Base-by-base conservation (phyloP, 2,888 invertebrate species). In the Allacma fusca region DNA sequence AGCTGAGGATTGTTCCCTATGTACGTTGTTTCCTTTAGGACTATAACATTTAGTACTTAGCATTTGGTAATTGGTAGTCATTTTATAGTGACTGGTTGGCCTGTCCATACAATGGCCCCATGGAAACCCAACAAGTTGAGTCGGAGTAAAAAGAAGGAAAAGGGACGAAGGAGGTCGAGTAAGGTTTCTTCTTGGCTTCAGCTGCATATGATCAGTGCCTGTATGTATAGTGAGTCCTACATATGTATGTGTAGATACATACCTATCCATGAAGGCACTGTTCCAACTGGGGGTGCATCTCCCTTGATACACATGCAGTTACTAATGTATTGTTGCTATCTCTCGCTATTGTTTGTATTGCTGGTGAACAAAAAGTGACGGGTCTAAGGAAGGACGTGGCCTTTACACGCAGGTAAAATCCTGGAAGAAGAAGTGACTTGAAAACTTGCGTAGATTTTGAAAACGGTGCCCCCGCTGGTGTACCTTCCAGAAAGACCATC, bases 101-200 rank as follows among this genome's bases (percentile, higher is more conserved):
- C 65, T n/a, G 2, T 5, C 19, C 50, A 50, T 50, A 50, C 50
- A 50, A 50, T 50, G 50, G 50, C 50, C 50, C 50, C 50, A 50
- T 50, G 50, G 50, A 12, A 50, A 50, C 50, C 50, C 50, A 50
- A n/a, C 50, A 50, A 50, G 1, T 50, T 50, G 50, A 50, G 50
- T 28, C 4, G 65, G 65, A 69, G 29, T 67, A 29, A 67, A 21
- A 67, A 24, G 67, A 50, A 70, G 72, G 29, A 69, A 72, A 72
- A 72, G 72, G 72, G 72, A 72, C 72, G 59, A 72, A 72, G 72
- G 72, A 72, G 57, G 72, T 72, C 72, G 50, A 59, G 71, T 29
- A 72, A 72, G 59, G 72, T 34, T 62, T 72, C 57, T 19, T 72
- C 21, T 57, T 29, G 13, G 29, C n/a, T 34, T 13, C 28, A 29